These are phyloP conservation scores for Platycercus adscitus DNA, from an alignment of 2,113 vertebrate genomes.

Conservation along the genomic window DNA sequence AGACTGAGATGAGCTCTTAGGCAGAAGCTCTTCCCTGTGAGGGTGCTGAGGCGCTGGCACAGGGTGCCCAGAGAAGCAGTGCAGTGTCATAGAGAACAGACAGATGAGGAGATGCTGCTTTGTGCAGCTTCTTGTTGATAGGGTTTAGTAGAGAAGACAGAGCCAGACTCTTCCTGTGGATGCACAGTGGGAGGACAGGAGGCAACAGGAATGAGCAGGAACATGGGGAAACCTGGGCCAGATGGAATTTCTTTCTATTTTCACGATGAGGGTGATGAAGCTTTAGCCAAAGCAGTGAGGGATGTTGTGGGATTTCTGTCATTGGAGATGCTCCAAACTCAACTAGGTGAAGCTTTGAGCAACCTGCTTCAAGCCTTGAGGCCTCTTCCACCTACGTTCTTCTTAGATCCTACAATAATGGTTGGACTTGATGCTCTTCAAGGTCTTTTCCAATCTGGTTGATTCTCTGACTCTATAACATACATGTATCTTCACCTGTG, in stretches of 20 bases:
- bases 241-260: not conserved
- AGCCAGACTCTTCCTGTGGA: rapidly evolving
- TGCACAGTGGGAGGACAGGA: not conserved
- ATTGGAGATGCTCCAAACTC: not conserved
- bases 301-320: not conserved
- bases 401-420: rapidly evolving
- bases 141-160: not conserved
- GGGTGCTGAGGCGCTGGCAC: not conserved
- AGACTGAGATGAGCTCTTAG: not conserved
- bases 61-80: not conserved
- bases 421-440: not conserved
- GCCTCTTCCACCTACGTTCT: not conserved
- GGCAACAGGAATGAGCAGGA: not conserved
- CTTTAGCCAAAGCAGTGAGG: not conserved
- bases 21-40: not conserved
- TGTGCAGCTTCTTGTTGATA: not conserved
- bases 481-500: rapidly evolving
- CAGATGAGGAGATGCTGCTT: not conserved
- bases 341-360: not conserved
- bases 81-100: not conserved
- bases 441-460: not conserved
- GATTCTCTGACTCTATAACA: not conserved
- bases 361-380: not conserved
- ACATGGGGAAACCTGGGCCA: not conserved
- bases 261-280: not conserved